A percentile compares a stretch with the other conserved stretches of the same genome.
Conservation (phyloP, 1,140 invertebrate species). For the Drosophila lacteicornis region DNA sequence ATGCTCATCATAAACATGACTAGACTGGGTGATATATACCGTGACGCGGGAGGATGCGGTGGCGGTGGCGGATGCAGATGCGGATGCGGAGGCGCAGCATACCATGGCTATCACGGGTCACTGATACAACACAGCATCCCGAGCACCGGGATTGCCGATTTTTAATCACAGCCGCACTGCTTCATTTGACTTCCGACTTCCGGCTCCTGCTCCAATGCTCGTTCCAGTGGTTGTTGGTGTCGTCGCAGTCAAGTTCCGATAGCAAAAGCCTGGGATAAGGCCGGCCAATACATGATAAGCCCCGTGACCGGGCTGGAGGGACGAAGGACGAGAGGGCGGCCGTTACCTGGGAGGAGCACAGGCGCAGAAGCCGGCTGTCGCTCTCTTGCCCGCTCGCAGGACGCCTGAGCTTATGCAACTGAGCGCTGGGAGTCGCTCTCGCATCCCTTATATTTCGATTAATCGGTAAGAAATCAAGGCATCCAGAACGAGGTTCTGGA, state of each 20-base stretch:
- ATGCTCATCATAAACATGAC: constrained; percentile 73
- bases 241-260: constrained; percentile 54
- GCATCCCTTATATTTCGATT: too few relatives aligned
- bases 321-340: neutral
- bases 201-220: neutral
- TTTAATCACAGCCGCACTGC: constrained; percentile 22
- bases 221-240: constrained; percentile 18
- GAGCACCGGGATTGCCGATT: neutral
- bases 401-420: constrained; percentile 12
- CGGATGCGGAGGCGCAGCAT: neutral
- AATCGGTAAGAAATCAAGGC: too few relatives aligned
- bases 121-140: constrained; percentile 9
- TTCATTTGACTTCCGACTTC: neutral
- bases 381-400: constrained; percentile 2
- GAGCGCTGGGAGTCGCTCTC: neutral
- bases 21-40: neutral
- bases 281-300: constrained; percentile 41
- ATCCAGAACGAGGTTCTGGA: too few relatives aligned
- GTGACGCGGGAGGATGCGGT: constrained; percentile 2
- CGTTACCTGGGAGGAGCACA: constrained; percentile 6
- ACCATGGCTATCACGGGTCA: constrained; percentile 9
- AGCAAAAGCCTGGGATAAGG: constrained; percentile 57
- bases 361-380: constrained; percentile 9
- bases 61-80: neutral
- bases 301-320: constrained; percentile 5